Evolutionary conservation across 2,797 vertebrate genomes (phyloP).

Genomic region (Molossus molossus): DNA sequence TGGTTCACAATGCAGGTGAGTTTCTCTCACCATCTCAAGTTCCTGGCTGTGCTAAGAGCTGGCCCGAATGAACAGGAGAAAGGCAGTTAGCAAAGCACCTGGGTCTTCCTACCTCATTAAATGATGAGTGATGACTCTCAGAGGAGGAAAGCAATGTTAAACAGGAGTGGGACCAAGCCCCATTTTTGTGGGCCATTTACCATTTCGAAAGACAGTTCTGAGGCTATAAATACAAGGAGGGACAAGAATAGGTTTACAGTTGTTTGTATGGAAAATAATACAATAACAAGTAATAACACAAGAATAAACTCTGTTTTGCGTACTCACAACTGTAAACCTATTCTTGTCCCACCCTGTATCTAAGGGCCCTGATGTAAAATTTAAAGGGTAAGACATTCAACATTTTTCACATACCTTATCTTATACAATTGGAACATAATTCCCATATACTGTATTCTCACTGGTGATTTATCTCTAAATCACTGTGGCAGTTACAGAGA

Average conservation of each 20-base stretch:
- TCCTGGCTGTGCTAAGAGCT: neutral
- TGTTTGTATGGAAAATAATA: neutral
- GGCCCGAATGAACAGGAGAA: neutral
- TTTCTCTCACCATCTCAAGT: neutral
- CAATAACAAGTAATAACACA: neutral
- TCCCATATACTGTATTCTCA: neutral
- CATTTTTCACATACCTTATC: neutral
- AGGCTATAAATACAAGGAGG: neutral
- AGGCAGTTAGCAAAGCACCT: neutral
- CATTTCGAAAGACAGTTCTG: constrained; percentile 20
- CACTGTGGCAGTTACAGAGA: neutral
- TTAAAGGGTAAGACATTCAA: neutral
- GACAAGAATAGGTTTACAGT: neutral
- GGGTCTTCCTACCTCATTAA: neutral
- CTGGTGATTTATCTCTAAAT: neutral
- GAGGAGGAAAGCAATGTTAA: neutral
- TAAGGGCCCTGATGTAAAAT: constrained; percentile 33
- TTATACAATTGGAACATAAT: neutral
- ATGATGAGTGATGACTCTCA: neutral
- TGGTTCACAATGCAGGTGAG: neutral
- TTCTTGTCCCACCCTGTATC: neutral
- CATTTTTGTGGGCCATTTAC: neutral
- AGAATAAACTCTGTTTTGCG: neutral
- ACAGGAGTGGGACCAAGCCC: neutral
- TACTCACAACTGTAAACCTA: neutral